Base-by-base conservation (phyloP, 2,888 invertebrate species). In the Melanophora roralis region DNA sequence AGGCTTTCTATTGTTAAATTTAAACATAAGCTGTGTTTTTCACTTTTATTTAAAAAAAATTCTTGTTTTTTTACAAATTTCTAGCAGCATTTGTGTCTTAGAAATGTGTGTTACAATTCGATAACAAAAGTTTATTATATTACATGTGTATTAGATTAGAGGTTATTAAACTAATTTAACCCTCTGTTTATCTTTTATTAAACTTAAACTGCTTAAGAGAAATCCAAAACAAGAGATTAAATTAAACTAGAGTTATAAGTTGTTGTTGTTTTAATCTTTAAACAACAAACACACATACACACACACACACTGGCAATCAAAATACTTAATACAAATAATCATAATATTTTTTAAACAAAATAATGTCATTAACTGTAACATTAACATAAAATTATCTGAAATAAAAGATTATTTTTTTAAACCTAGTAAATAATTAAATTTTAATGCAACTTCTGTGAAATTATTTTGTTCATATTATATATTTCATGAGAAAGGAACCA, bases 101-200 rank as follows among this genome's bases (percentile, higher is more conserved):
- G n/a, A 53, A 32, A n/a, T 49, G 32, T 3, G 14, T 2, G 8
- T 27, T 27, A 6, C 27, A 27, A 5, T 27, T 27, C 27, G 27
- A 3, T 5, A 6, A 27, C 27, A 27, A 6, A 27, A 3, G 6
- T 27, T 5, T 27, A 27, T 6, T 27, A 3, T 27, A 27, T 3
- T 27, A n/a, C n/a, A n/a, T n/a, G n/a, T 27, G 27, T 5, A 27
- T 43, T 43, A 14, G 14, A 16, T 9, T 11, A 45, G 47, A 19
- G 62, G 32, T 62, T 34, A 62, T 62, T 19, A 47, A 47, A 62
- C 62, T 36, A 14, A 9, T 59, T 23, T 23, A 16, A 27, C 27
- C 23, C 7, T 27, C 32, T 6, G 43, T n/a, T 60, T 45, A 60
- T 60, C 60, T 60, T 60, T 60, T 32, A 60, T 45, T 9, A 32